Percentiles rank a stretch among this genome's conserved stretches.
Evolutionary conservation across 2,797 vertebrate genomes (phyloP).

Genomic region (Rhinoraja longicauda): DNA sequence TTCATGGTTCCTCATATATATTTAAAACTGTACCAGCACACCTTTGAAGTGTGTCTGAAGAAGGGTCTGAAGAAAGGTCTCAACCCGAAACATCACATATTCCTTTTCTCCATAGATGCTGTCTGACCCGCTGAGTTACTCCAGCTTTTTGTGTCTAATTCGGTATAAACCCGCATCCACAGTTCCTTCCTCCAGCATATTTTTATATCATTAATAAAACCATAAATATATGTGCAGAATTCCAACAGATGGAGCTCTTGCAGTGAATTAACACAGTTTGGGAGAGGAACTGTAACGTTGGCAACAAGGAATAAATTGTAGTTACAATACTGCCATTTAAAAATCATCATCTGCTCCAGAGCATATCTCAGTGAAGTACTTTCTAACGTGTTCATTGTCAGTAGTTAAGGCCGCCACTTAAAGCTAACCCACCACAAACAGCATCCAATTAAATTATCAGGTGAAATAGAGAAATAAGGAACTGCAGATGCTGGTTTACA

Average conservation of each 20-base stretch:
- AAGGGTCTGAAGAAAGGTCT: too few species aligned
- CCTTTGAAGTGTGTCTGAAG: too few species aligned
- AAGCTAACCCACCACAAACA: not conserved
- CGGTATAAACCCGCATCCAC: too few species aligned
- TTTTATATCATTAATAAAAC: not conserved
- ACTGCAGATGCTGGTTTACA: too few species aligned
- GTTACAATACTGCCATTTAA: not conserved
- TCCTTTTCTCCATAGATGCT: too few species aligned
- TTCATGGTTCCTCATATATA: not conserved
- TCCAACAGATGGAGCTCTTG: slow-evolving; percentile 23
- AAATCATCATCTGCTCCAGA: not conserved
- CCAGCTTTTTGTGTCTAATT: too few species aligned
- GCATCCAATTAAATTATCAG: not conserved
- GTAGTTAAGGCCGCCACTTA: not conserved
- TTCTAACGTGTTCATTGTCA: not conserved
- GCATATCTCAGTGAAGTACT: not conserved
- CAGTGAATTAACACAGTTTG: not conserved
- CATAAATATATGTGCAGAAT: not conserved
- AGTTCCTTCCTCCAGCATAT: too few species aligned
- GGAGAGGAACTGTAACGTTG: not conserved
- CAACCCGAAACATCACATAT: too few species aligned
- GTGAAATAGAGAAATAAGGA: too few species aligned
- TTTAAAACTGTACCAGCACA: not conserved
- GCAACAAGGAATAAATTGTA: not conserved
- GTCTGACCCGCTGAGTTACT: too few species aligned